Evolutionary conservation across 2,888 invertebrate species (phyloP).

Genomic region (Drosophila trichaetosa): DNA sequence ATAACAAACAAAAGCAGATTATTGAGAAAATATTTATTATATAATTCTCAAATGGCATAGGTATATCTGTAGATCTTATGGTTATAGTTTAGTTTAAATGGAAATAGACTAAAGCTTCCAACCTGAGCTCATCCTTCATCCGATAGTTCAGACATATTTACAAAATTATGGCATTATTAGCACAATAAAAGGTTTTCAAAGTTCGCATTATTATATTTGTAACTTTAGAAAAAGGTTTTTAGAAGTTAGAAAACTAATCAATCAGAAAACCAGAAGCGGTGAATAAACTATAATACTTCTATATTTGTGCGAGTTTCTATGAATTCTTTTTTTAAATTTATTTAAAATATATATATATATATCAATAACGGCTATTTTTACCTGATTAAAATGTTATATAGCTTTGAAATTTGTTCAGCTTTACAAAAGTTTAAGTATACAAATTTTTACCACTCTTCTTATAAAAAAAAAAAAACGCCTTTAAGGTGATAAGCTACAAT

Average conservation of each 20-base stretch:
- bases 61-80: neutral
- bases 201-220: neutral
- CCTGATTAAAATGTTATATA: neutral
- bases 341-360: too few relatives aligned
- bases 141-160: too few relatives aligned
- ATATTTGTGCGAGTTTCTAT: neutral
- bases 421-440: neutral
- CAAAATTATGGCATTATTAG: neutral
- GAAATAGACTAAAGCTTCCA: too few relatives aligned
- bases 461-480: too few relatives aligned
- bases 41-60: neutral
- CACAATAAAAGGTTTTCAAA: neutral
- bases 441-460: neutral
- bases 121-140: too few relatives aligned
- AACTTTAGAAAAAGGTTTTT: neutral
- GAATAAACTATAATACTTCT: neutral
- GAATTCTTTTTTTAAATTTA: neutral
- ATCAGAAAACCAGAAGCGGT: neutral
- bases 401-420: neutral
- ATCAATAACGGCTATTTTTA: neutral
- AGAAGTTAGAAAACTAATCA: neutral
- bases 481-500: neutral
- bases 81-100: too few relatives aligned
- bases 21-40: neutral
- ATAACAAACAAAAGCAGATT: neutral